Evolutionary conservation across 2,113 vertebrate species (phyloP), one percentile per base, ranked within the genome.

Genomic region (Barbus barbus): DNA sequence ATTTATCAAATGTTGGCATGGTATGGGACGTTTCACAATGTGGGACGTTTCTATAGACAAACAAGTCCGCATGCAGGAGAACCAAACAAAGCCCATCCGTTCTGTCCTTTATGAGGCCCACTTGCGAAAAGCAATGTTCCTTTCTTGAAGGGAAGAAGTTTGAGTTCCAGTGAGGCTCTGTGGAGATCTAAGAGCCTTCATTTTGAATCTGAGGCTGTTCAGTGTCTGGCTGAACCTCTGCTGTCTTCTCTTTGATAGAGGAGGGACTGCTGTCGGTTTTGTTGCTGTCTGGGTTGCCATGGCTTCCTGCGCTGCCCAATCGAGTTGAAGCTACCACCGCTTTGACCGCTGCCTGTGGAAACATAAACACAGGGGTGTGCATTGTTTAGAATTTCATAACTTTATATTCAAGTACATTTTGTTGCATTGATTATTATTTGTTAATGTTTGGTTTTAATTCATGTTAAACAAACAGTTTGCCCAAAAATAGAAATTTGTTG

Each of bases 311-410:
- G 0, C 95, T 96, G 74, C 96, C 96, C 0, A 97, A 88, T 5
- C 95, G 94, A 0, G 95, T 94, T 7, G 96, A 96, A 18, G 96
- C 96, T 88, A 97, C 96, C 78, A 96, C 96, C 1, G 96, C 96
- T 92, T 97, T 96, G 75, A 97, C 96, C 0, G 95, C 96, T 22
- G 96, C 96, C 96, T 96, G 89, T 18, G 38, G 33, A 80, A 61
- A 83, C 18, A 89, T 73, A 87, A 56, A 87, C 74, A 83, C 7
- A 63, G 44, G 24, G 9, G 24, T 11, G 24, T 75, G 14, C 9
- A 28, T 28, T 28, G 44, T 56, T 77, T n/a, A 36, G 2, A 77
- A 36, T 38, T 58, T 13, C 11, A 38, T 36, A 7, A 76, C 28
- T n/a, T 77, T 41, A 36, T 75, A 31, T 77, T 38, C 31, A 58